Percentiles rank a stretch among this genome's conserved stretches.
These are phyloP conservation scores for Sebastes steindachneri DNA, from an alignment of 2,797 vertebrate genomes.

Conservation along the genomic window DNA sequence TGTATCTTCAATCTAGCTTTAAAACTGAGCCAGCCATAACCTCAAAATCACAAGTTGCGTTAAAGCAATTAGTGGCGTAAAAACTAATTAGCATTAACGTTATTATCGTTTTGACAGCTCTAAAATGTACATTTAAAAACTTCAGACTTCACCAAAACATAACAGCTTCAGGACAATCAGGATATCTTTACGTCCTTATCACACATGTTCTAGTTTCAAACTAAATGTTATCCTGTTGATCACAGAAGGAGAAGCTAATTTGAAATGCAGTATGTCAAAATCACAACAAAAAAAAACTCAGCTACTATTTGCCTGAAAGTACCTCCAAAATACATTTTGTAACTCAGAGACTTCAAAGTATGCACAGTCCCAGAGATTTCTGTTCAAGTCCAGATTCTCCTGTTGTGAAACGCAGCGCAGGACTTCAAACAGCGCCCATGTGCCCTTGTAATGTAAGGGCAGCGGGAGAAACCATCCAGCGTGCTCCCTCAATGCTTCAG, in stretches of 20 bases:
- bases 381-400: conserved; percentile 16
- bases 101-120: background rate
- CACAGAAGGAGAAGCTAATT: background rate
- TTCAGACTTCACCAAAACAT: background rate
- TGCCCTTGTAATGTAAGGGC: conserved; percentile 39
- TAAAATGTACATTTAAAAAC: background rate
- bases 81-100: background rate
- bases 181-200: background rate
- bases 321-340: background rate
- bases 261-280: background rate
- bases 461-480: conserved; percentile 28
- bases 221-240: background rate
- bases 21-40: no score
- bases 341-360: conserved; percentile 37
- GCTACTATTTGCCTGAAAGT: background rate
- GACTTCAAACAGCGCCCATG: conserved; percentile 51
- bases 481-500: conserved; percentile 6
- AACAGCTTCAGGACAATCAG: background rate
- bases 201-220: background rate
- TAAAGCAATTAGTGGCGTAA: no score
- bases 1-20: background rate
- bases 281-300: background rate
- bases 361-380: conserved; percentile 9
- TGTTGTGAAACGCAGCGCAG: conserved; percentile 16
- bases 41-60: no score